Percentiles rank a stretch among this genome's conserved stretches.
Conservation (phyloP, 2,113 vertebrate genomes). For the Bujurquina vittata region DNA sequence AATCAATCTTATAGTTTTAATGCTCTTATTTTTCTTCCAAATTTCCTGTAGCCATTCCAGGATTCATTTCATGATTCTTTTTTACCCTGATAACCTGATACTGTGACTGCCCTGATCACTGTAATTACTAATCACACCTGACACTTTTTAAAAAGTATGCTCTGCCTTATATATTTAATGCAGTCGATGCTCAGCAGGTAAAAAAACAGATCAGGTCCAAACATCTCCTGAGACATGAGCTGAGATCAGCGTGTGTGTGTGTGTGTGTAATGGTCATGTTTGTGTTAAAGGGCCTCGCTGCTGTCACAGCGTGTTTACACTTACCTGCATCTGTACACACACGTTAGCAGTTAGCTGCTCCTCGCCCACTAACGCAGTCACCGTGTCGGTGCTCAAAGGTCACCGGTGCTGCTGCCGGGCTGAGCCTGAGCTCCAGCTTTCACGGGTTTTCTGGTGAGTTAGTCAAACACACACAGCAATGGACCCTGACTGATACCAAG, state of each 20-base stretch:
- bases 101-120: not conserved
- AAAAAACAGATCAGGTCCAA: not conserved
- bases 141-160: not conserved
- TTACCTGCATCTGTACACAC: not conserved
- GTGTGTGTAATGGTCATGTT: not conserved
- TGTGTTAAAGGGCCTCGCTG: not conserved
- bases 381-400: too few species aligned
- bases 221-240: too few species aligned
- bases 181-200: not conserved
- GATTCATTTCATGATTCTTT: too few species aligned
- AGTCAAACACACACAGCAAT: conserved; percentile 20
- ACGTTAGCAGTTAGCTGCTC: conserved; percentile 23
- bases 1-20: too few species aligned
- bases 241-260: too few species aligned
- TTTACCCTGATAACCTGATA: not conserved
- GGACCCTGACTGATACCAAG: conserved; percentile 26
- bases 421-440: not conserved
- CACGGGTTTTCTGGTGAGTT: not conserved
- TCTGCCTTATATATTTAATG: not conserved
- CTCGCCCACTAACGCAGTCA: not conserved
- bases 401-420: not conserved
- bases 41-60: not conserved
- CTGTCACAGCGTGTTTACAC: not conserved
- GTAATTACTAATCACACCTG: not conserved
- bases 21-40: not conserved